Evolutionary conservation across 2,797 vertebrate species (phyloP).

Genomic region (Coranthus polyacanthus): DNA sequence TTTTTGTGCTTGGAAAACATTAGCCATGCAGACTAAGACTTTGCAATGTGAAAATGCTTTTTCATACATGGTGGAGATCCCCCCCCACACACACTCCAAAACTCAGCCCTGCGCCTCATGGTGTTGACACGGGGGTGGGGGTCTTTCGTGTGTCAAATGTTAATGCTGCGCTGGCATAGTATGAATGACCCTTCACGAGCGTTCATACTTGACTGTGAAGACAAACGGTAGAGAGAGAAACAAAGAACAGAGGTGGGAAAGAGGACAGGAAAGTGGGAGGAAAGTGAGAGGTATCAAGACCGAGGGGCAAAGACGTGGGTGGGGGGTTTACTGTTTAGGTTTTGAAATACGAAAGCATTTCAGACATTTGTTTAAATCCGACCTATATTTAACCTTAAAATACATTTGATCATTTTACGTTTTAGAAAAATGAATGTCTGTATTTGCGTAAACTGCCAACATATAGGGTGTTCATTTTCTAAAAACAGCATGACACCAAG

Average conservation of each 20-base stretch:
- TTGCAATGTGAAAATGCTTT: constrained; percentile 37
- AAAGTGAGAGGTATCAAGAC: constrained; percentile 21
- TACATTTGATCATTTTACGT: background rate
- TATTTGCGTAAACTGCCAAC: background rate
- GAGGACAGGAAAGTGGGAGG: constrained; percentile 50
- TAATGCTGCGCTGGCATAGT: constrained; percentile 2
- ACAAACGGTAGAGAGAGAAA: constrained; percentile 17
- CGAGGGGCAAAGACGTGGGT: background rate
- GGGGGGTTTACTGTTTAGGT: constrained; percentile 4
- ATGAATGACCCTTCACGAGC: constrained; percentile 23
- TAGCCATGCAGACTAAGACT: constrained; percentile 45
- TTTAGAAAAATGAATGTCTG: background rate
- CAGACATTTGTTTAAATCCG: background rate
- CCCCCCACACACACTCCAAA: constrained; percentile 54
- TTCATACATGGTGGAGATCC: constrained; percentile 70
- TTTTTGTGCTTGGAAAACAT: constrained; percentile 71
- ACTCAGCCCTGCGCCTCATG: constrained; percentile 51
- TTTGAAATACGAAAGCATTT: constrained; percentile 29
- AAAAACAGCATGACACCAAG: background rate
- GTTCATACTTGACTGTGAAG: constrained; percentile 21
- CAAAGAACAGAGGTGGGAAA: constrained; percentile 35
- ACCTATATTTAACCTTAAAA: too few species aligned
- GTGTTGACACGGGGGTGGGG: constrained; percentile 57
- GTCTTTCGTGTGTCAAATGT: constrained; percentile 66
- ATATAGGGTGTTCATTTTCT: background rate